These are phyloP conservation scores for Gymnothorax reevesii DNA, from an alignment of 2,797 vertebrate genomes.

Conservation along the genomic window DNA sequence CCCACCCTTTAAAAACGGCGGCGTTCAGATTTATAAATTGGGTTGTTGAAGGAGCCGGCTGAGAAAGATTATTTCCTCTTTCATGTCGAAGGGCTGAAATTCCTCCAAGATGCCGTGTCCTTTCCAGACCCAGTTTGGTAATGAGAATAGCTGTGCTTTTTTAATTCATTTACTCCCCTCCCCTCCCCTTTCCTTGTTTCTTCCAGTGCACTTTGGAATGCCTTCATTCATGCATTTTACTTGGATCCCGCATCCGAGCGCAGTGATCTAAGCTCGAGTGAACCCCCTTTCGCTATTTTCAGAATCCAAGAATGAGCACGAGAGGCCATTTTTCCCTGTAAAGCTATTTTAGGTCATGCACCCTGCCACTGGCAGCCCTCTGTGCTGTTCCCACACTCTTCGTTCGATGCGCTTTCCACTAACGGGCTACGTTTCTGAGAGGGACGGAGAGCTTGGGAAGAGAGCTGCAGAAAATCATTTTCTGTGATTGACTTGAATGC, in stretches of 20 bases:
- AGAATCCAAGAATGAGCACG: constrained; percentile 70
- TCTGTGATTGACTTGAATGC: not conserved
- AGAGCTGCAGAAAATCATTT: not conserved
- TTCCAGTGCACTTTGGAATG: constrained; percentile 58
- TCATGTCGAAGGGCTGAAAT: constrained; percentile 71
- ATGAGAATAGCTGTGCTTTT: constrained; percentile 72
- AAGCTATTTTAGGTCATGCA: constrained; percentile 67
- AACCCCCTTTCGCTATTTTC: constrained; percentile 52
- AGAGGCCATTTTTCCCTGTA: constrained; percentile 48
- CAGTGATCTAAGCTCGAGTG: constrained; percentile 20
- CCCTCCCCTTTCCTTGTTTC: constrained; percentile 45
- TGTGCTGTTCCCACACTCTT: constrained; percentile 70
- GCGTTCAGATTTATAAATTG: constrained; percentile 74
- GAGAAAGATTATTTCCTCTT: constrained; percentile 74
- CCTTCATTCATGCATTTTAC: constrained; percentile 70
- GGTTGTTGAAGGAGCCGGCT: constrained; percentile 65
- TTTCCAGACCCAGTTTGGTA: constrained; percentile 78
- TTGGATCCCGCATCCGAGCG: constrained; percentile 58
- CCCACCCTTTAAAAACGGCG: constrained; percentile 61
- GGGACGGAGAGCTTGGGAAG: not conserved
- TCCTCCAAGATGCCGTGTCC: constrained; percentile 70
- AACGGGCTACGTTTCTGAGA: constrained; percentile 33
- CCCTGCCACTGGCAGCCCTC: constrained; percentile 30
- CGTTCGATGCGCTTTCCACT: constrained; percentile 45
- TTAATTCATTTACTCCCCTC: constrained; percentile 64